Percentiles rank a stretch among this genome's conserved stretches.
These are phyloP conservation scores for Epizoanthus ramosus DNA, from an alignment of 92 coral and sea anemone species.

Conservation along the genomic window DNA sequence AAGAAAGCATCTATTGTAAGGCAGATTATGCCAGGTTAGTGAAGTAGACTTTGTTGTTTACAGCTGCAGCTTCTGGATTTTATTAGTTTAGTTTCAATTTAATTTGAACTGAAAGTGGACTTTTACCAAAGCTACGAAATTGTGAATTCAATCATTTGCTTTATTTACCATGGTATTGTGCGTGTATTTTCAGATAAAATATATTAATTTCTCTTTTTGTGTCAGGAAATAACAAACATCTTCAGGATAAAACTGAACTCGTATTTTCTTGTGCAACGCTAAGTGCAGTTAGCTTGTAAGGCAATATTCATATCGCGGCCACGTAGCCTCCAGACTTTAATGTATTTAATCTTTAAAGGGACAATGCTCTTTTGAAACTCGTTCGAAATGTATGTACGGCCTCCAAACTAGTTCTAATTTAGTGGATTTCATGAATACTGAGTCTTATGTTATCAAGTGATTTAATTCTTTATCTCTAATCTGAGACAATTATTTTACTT, in stretches of 20 bases:
- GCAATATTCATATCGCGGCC: not conserved
- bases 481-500: constrained; percentile 9
- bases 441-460: not conserved
- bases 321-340: constrained; percentile 15
- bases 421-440: not conserved
- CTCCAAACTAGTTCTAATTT: not conserved
- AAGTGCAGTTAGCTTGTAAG: not conserved
- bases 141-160: constrained; percentile 15
- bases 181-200: constrained; percentile 15
- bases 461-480: not conserved
- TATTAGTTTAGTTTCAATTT: constrained; percentile 18
- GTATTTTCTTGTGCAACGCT: not conserved
- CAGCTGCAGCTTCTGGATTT: constrained; percentile 12
- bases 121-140: constrained; percentile 33
- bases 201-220: constrained; percentile 32
- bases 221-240: not conserved
- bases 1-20: constrained; percentile 92
- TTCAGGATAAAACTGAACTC: too few relatives aligned
- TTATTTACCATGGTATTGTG: constrained; percentile 22
- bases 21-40: constrained; percentile 94
- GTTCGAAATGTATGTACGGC: not conserved
- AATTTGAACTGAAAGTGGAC: constrained; percentile 1
- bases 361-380: constrained; percentile 5
- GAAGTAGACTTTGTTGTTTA: not conserved
- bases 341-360: constrained; percentile 9